phyloP scores from a whole-genome alignment of 2,888 invertebrate species.

The Beris chalybata region DNA sequence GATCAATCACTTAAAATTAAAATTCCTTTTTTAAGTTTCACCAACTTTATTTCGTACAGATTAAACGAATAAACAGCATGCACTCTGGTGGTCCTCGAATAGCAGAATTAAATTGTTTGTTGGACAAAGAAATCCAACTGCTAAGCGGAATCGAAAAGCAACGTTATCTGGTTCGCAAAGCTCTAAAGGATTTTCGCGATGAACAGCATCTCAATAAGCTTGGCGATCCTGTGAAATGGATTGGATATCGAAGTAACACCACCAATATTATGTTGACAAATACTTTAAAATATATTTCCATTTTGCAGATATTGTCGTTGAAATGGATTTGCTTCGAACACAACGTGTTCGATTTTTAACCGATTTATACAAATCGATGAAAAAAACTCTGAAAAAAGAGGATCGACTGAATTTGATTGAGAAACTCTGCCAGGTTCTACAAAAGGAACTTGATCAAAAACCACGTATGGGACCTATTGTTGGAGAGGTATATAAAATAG shows the following conservation, averaged over 20 bases:
- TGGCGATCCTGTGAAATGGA: slow-evolving; percentile 75
- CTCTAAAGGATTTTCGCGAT: slow-evolving; percentile 63
- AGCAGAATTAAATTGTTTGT: slow-evolving; percentile 68
- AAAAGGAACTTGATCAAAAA: slow-evolving; percentile 42
- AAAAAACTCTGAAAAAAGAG: slow-evolving; percentile 61
- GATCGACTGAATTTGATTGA: slow-evolving; percentile 71
- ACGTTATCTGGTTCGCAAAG: slow-evolving; percentile 63
- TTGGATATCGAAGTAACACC: slow-evolving; percentile 67
- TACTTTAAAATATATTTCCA: slow-evolving; percentile 3
- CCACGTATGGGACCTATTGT: not conserved
- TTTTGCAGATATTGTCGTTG: slow-evolving; percentile 59
- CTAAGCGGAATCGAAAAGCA: slow-evolving; percentile 70
- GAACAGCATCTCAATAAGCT: slow-evolving; percentile 68
- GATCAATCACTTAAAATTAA: too few species aligned
- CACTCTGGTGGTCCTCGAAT: slow-evolving; percentile 70
- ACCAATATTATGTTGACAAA: not conserved
- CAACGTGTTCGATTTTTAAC: slow-evolving; percentile 76
- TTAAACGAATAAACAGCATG: slow-evolving; percentile 65
- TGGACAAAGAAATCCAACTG: slow-evolving; percentile 74
- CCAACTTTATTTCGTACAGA: slow-evolving; percentile 48
- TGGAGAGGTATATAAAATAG: slow-evolving; percentile 3
- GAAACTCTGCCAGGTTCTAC: slow-evolving; percentile 66
- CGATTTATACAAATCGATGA: slow-evolving; percentile 70
- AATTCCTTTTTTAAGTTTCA: too few species aligned
- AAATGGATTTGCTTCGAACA: slow-evolving; percentile 80